Evolutionary conservation across 2,888 invertebrate species (phyloP), one percentile per base, ranked within the genome.

Genomic region (Pilophorus perplexus): DNA sequence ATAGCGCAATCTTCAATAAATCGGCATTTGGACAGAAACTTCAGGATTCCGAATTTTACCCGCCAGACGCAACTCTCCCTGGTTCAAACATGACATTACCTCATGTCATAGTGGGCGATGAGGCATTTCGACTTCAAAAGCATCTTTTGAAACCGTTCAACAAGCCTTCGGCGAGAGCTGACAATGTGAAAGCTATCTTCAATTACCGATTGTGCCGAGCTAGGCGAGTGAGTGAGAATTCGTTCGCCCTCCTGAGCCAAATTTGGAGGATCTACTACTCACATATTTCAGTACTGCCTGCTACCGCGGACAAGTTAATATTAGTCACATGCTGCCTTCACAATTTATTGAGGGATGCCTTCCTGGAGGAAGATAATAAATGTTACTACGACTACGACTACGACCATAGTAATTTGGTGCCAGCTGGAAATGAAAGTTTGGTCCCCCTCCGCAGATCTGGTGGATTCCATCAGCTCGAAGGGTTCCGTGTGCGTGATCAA

Each of bases 81-180:
- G 37, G 37, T 10, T 37, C 37, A 37, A 8, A 8, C 8, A 64
- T 18, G 38, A 33, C 16, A 25, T 20, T 64, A 27, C 50, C 62
- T 52, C 27, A 62, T 14, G 50, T 54, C 23, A 5, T 59, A 42
- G 40, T 23, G n/a, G 60, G 16, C 20, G 66, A 59, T 46, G 66
- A 66, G 46, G 57, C 66, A 16, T 66, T 59, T 33, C 55, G 57
- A 28, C 57, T 66, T 10, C 33, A 42, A 44, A 46, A 14, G 12
- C 46, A 66, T 46, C 3, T 66, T 14, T 59, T 66, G 66, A 59
- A 66, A 48, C 66, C 66, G 44, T 66, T 46, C 37, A 27, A 46
- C 25, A 66, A 50, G 20, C 12, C 27, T 12, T 38, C 55, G 12
- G 66, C 44, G 42, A 14, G 66, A 28, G 28, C 57, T 18, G 46